phyloP scores from a whole-genome alignment of 2,888 invertebrate species.

The Epicampocera succincta region DNA sequence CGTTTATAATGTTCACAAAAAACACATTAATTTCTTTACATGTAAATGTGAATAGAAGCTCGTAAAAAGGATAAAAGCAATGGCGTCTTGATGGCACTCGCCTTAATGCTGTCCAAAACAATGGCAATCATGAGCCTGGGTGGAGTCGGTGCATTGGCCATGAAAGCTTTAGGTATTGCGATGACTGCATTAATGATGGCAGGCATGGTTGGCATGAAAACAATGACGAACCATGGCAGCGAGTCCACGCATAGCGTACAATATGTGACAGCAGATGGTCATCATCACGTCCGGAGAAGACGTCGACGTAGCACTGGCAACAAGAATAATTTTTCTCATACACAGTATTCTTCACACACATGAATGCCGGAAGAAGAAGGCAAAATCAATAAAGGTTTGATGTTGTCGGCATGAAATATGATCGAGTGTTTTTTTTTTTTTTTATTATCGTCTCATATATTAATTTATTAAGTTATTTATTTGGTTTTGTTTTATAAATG shows the following conservation, averaged over 20 bases:
- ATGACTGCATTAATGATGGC: slow-evolving; percentile 89
- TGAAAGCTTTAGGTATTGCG: slow-evolving; percentile 89
- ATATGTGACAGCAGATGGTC: slow-evolving; percentile 82
- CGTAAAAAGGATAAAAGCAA: slow-evolving; percentile 85
- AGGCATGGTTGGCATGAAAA: slow-evolving; percentile 88
- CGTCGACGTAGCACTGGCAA: slow-evolving; percentile 72
- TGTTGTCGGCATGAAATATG: not conserved
- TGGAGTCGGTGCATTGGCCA: slow-evolving; percentile 88
- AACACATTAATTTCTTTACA: too few relatives aligned
- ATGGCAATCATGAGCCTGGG: slow-evolving; percentile 89
- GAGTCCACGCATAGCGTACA: slow-evolving; percentile 82
- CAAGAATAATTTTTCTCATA: not conserved
- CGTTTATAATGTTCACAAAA: too few relatives aligned
- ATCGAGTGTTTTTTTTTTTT: too few relatives aligned
- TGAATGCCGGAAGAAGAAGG: slow-evolving; percentile 82
- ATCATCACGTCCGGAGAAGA: slow-evolving; percentile 75
- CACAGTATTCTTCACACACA: not conserved
- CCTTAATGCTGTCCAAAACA: slow-evolving; percentile 90
- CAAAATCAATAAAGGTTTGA: slow-evolving; percentile 48
- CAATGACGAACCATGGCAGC: slow-evolving; percentile 84
- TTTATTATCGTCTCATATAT: too few relatives aligned
- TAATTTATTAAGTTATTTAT: too few relatives aligned
- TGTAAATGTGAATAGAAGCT: slow-evolving; percentile 81
- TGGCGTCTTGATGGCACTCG: slow-evolving; percentile 83
- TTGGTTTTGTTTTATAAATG: too few relatives aligned